Evolutionary conservation across 2,888 invertebrate species (phyloP).

Genomic region (Nemurella pictetii): DNA sequence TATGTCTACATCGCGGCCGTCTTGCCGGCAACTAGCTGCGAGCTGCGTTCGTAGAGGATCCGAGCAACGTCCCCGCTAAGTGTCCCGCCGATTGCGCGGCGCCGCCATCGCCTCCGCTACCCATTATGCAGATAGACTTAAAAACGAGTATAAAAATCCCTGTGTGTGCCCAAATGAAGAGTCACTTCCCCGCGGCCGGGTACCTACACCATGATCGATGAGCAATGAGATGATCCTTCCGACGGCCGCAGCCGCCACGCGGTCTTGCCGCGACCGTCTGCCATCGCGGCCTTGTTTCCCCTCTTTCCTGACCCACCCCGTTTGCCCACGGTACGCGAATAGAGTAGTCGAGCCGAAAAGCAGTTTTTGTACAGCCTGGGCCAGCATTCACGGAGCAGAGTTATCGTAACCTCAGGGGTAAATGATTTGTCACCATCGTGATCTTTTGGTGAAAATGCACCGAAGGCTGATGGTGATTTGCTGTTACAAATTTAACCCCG

Average conservation of each 20-base stretch:
- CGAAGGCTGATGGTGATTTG: no score
- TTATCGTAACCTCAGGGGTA: no score
- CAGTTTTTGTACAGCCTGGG: no score
- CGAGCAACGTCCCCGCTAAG: neutral
- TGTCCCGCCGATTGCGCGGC: neutral
- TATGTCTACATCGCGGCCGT: no score
- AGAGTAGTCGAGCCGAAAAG: no score
- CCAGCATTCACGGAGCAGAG: neutral
- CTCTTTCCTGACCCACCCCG: neutral
- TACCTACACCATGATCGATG: neutral
- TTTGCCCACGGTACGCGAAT: neutral
- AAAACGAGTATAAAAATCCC: neutral
- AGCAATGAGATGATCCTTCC: neutral
- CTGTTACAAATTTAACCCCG: no score
- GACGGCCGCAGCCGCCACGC: no score
- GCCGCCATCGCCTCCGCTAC: neutral
- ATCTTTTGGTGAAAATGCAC: no score
- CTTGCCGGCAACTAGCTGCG: no score
- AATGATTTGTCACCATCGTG: no score
- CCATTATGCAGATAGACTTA: neutral
- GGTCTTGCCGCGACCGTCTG: neutral
- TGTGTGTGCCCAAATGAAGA: neutral
- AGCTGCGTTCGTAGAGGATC: neutral
- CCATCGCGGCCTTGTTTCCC: neutral
- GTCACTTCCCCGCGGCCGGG: neutral